Evolutionary conservation across 2,888 invertebrate species (phyloP).

Genomic region (Tenodera sinensis): DNA sequence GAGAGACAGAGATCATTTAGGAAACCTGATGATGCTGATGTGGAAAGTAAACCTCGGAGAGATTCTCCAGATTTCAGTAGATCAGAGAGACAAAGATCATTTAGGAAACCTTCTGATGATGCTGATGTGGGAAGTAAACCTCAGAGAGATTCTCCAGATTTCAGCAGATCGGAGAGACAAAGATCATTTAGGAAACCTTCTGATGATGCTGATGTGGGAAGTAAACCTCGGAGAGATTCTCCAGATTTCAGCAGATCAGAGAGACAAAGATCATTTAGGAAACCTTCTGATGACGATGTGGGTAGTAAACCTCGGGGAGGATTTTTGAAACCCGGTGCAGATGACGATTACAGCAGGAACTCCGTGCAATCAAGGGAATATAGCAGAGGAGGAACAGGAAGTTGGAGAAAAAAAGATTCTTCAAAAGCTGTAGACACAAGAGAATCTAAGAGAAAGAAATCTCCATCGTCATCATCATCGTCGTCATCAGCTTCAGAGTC

Average conservation of each 20-base stretch:
- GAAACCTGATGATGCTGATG: neutral
- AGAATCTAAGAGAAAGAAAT: neutral
- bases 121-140: neutral
- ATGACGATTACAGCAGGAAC: neutral
- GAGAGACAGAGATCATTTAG: neutral
- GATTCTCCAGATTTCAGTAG: neutral
- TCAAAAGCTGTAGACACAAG: conserved; percentile 7
- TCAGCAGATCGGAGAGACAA: neutral
- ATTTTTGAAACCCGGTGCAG: neutral
- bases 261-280: neutral
- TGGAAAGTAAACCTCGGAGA: neutral
- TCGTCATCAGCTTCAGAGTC: neutral
- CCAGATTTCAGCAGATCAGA: neutral
- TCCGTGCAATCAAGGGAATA: neutral
- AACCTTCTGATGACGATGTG: neutral
- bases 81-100: neutral
- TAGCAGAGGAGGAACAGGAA: neutral
- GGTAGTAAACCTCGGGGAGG: neutral
- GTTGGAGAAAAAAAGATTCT: conserved; percentile 28
- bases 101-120: conserved; percentile 8
- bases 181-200: neutral
- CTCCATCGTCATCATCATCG: neutral
- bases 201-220: neutral
- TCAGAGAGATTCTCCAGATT: neutral
- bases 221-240: neutral